Conservation (phyloP, 2,888 invertebrate genomes). For the Ennomos quercinarius region DNA sequence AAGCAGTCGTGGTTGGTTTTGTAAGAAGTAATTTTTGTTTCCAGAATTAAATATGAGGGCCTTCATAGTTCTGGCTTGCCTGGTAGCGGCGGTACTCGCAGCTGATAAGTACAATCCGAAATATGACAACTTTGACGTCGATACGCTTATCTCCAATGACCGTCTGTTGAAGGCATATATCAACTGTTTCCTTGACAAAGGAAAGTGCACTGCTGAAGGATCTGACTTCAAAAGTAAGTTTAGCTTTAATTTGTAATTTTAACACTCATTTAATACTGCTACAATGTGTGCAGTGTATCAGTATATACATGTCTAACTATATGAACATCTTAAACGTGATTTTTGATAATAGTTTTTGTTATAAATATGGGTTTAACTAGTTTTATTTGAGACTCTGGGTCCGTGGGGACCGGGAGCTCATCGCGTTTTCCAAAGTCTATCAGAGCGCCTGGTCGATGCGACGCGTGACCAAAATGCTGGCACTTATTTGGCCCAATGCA, state of each 20-base stretch:
- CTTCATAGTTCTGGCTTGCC: slow-evolving; percentile 63
- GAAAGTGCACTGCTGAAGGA: slow-evolving; percentile 90
- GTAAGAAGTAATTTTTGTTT: slow-evolving; percentile 45
- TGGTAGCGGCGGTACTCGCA: slow-evolving; percentile 63
- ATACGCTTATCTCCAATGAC: slow-evolving; percentile 88
- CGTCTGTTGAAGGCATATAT: slow-evolving; percentile 89
- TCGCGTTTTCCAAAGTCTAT: too few species aligned
- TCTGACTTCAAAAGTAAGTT: slow-evolving; percentile 89
- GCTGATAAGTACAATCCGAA: slow-evolving; percentile 87
- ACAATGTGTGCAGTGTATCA: neutral
- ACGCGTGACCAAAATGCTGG: too few species aligned
- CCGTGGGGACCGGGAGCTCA: too few species aligned
- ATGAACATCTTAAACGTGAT: slow-evolving; percentile 8
- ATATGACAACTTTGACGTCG: slow-evolving; percentile 90
- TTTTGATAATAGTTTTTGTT: neutral
- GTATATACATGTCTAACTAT: too few species aligned
- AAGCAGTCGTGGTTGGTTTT: slow-evolving; percentile 42
- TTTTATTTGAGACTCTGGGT: too few species aligned
- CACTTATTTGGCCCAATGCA: too few species aligned
- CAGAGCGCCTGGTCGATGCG: too few species aligned
- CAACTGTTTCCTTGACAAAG: slow-evolving; percentile 88
- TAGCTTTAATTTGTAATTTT: slow-evolving; percentile 1
- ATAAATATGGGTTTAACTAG: too few species aligned
- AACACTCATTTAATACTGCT: too few species aligned
- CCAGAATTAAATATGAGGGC: slow-evolving; percentile 67